Evolutionary conservation across 2,113 vertebrate genomes (phyloP), one percentile per base, ranked within the genome.

Genomic region (Protomyctophum bolini): DNA sequence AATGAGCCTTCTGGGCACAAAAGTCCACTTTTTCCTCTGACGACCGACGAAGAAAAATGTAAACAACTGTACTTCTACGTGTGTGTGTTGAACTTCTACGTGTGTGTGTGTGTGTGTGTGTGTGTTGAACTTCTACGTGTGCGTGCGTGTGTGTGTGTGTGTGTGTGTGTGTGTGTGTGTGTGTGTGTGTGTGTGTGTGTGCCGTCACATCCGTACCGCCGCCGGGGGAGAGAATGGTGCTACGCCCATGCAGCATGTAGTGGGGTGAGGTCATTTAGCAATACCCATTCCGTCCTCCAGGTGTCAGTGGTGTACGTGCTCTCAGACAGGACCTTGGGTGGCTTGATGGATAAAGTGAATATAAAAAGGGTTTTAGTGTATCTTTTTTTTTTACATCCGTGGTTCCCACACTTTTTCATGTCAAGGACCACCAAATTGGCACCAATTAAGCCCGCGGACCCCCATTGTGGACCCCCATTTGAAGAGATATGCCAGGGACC

Each of bases 251-350:
- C 81, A 88, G 83, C 9, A 21, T 1, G 21, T 21, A 74, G 71
- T 67, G 69, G 68, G 68, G 70, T 72, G 65, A 71, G 66, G 73
- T 72, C 66, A 69, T 69, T n/a, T 70, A 69, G 73, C 72, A 63
- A 64, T 76, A 52, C 69, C 63, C 46, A 59, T 21, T 75, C 74
- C 46, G 10, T 71, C 86, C 91, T 83, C 73, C 82, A 88, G 91
- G 86, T 90, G 91, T 88, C 87, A 91, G 88, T 83, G 86, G 77
- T 86, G 88, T 21, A 21, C 21, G 2, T 74, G 83, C 85, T 89
- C 82, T 81, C 73, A 77, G 63, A 76, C 60, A 77, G 48, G 33
- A 58, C 1, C 11, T n/a, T n/a, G 63, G 76, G 80, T 64, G 64
- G 72, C 75, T 68, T 79, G 68, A 82, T 61, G n/a, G 59, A 58